A percentile compares a stretch with the other conserved stretches of the same genome.
Evolutionary conservation across 2,113 vertebrate species (phyloP).

Genomic region (Gnathonemus echidnorhynchus): DNA sequence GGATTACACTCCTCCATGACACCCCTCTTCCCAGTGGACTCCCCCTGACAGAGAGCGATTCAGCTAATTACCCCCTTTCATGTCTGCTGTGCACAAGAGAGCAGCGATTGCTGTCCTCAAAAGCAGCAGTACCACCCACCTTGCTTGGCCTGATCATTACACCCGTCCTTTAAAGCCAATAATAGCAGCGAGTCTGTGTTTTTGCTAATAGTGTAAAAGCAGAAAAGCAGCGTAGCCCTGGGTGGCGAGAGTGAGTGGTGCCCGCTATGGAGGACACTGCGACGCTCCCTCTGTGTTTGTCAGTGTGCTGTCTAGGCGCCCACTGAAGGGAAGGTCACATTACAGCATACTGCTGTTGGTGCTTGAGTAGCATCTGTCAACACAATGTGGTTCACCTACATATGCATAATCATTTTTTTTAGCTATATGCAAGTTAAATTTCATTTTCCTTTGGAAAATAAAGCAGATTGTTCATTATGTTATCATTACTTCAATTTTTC

Average conservation of each 20-base stretch:
- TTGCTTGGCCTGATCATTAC: not conserved
- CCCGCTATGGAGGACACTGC: not conserved
- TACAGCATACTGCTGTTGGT: not conserved
- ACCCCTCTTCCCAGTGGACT: not conserved
- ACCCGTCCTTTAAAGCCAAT: not conserved
- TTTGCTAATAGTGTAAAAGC: not conserved
- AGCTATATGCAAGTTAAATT: not conserved
- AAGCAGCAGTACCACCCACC: not conserved
- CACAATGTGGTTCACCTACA: not conserved
- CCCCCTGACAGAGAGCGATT: not conserved
- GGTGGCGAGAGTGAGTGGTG: not conserved
- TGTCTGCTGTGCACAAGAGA: not conserved
- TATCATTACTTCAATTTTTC: not conserved
- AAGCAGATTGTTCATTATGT: not conserved
- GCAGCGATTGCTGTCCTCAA: not conserved
- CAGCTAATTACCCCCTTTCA: conserved; percentile 1
- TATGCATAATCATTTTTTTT: not conserved
- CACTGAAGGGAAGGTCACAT: not conserved
- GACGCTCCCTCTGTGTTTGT: not conserved
- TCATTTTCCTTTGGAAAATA: not conserved
- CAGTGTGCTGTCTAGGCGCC: not conserved
- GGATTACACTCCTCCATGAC: not conserved
- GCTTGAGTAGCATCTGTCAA: not conserved
- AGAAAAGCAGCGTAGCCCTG: not conserved
- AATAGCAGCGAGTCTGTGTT: not conserved